Percentiles rank a stretch among this genome's conserved stretches.
phyloP scores from a whole-genome alignment of 1,140 invertebrate genomes.

The Magallana angulata region DNA sequence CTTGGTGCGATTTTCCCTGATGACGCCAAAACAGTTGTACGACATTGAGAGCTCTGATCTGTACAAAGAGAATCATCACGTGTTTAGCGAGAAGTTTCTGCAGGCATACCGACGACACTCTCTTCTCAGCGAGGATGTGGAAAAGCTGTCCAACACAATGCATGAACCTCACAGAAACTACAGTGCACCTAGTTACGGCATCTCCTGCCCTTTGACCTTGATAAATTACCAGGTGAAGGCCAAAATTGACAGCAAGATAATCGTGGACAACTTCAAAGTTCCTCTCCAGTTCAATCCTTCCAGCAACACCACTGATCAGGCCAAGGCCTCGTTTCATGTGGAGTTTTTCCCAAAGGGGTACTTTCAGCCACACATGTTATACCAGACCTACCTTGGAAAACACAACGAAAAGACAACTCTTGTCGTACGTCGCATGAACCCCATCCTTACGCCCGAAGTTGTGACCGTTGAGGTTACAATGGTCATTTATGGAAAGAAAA shows the following conservation, averaged over 20 bases:
- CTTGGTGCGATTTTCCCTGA: conserved; percentile 73
- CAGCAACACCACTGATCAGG: conserved; percentile 2
- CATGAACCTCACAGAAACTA: conserved; percentile 71
- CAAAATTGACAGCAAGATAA: conserved; percentile 73
- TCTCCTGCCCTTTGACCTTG: conserved; percentile 64
- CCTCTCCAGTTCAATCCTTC: conserved; percentile 54
- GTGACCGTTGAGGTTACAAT: conserved; percentile 63
- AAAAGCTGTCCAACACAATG: conserved; percentile 18
- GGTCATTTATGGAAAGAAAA: conserved; percentile 70
- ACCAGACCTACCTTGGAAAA: conserved; percentile 69
- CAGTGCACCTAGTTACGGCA: conserved; percentile 58
- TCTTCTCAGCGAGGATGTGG: conserved; percentile 64
- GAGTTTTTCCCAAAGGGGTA: conserved; percentile 73
- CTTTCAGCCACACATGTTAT: conserved; percentile 70
- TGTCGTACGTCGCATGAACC: conserved; percentile 63
- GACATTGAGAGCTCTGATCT: conserved; percentile 69
- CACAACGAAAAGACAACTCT: conserved; percentile 70
- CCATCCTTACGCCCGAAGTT: neutral
- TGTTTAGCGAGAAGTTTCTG: conserved; percentile 68
- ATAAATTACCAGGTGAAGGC: conserved; percentile 63
- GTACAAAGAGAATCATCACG: conserved; percentile 56
- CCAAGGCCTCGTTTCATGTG: conserved; percentile 62
- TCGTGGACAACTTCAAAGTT: conserved; percentile 53
- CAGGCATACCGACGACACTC: conserved; percentile 71
- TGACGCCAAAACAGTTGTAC: conserved; percentile 71